Percentiles rank a stretch among this genome's conserved stretches.
phyloP scores from a whole-genome alignment of 2,113 vertebrate genomes.

The Xyliphius kryptos region DNA sequence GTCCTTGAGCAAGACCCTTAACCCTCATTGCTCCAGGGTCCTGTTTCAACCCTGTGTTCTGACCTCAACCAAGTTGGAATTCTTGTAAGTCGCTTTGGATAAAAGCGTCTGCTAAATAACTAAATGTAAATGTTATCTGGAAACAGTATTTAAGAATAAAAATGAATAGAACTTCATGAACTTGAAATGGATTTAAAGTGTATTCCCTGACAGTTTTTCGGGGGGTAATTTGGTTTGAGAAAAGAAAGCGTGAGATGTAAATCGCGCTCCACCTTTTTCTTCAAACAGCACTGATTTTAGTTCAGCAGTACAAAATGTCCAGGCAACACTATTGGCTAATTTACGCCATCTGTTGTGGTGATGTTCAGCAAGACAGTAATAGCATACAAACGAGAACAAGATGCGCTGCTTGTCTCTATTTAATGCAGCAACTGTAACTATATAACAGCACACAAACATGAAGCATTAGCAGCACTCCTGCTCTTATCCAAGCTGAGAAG shows the following conservation, averaged over 20 bases:
- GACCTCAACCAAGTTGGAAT: too few relatives aligned
- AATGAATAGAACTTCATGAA: too few relatives aligned
- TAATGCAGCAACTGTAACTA: slow-evolving; percentile 9
- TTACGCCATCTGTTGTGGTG: neutral
- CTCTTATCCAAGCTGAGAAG: too few relatives aligned
- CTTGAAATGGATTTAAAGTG: too few relatives aligned
- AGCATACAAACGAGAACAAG: neutral
- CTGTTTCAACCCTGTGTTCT: too few relatives aligned
- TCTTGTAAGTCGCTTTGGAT: too few relatives aligned
- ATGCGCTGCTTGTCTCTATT: neutral
- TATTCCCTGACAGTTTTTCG: neutral
- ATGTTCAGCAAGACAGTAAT: neutral
- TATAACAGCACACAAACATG: slow-evolving; percentile 1
- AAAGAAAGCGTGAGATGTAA: neutral
- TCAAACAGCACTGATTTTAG: neutral
- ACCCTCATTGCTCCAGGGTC: too few relatives aligned
- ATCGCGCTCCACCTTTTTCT: neutral
- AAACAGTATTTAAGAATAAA: too few relatives aligned
- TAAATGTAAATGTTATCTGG: too few relatives aligned
- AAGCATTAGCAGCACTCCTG: neutral
- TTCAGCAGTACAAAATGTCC: neutral
- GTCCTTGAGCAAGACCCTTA: too few relatives aligned
- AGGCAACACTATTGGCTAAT: neutral
- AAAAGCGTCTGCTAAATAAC: too few relatives aligned
- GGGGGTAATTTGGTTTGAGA: neutral